Base-by-base conservation (phyloP, 2,113 vertebrate species). In the Crocuta crocuta region DNA sequence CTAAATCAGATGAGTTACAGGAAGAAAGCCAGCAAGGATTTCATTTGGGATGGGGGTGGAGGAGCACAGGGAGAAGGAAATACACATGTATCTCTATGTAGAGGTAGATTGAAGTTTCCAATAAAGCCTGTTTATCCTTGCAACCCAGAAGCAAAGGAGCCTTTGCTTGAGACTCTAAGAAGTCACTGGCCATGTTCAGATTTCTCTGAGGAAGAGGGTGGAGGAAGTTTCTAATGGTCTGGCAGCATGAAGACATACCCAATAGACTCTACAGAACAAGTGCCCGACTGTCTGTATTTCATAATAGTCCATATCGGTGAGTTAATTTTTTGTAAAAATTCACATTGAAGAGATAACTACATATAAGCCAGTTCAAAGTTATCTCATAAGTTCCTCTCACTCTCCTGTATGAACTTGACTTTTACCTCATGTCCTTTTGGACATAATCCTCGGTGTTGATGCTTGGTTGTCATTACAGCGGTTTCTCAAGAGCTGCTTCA, bases 241-340 rank as follows among this genome's bases (percentile, higher is more conserved):
- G 58, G 6, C 43, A 82, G 53, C 24, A 35, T 13, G 31, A 70
- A 43, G 35, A 79, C 10, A 35, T 4, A 43, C 10, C 86, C 26
- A 81, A 48, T 6, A 10, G 50, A 31, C 17, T 31, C 53, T 45
- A 61, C 74, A 94, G 81, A 65, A 87, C 16, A 86, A 55, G 39
- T 9, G 5, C 26, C 33, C 0, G 10, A n/a, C 26, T 68, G 11
- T 76, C 6, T 5, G 0, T 26, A 74, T 70, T 81, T 71, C 74
- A 50, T 7, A 71, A 23, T 26, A 26, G 83, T n/a, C 58, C 53
- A 43, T 43, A 24, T 10, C 43, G 78, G 19, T 19, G 58, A 81
- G 5, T 82, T 93, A 21, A 43, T 89, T 79, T 89, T 70, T 26
- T 26, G 10, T 71, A 95, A 81, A 95, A 81, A 50, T 78, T 92